phyloP scores from a whole-genome alignment of 2,888 invertebrate species.

The Timema podura region DNA sequence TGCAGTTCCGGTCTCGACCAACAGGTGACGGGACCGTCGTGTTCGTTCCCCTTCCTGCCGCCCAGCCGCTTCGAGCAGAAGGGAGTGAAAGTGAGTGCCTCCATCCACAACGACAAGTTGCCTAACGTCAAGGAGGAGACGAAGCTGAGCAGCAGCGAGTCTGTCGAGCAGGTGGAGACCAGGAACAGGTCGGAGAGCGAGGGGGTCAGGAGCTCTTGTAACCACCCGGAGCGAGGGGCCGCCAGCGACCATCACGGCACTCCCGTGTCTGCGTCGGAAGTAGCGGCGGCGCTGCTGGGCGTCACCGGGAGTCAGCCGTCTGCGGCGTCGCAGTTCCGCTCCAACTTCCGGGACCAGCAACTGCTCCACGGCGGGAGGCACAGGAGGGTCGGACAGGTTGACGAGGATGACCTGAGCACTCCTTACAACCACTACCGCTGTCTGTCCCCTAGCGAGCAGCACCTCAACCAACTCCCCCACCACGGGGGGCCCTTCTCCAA shows the following conservation, averaged over 20 bases:
- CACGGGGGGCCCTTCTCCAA: constrained; percentile 5
- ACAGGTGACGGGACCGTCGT: no score
- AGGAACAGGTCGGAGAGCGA: constrained; percentile 2
- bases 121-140: constrained; percentile 26
- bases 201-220: neutral
- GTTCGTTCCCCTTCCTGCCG: constrained; percentile 29
- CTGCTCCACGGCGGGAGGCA: neutral
- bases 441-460: constrained; percentile 57
- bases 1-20: neutral
- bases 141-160: constrained; percentile 17
- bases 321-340: constrained; percentile 11
- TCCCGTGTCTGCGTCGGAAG: constrained; percentile 51
- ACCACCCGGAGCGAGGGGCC: neutral
- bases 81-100: constrained; percentile 38
- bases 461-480: constrained; percentile 24
- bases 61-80: constrained; percentile 25
- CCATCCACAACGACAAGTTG: constrained; percentile 41
- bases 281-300: constrained; percentile 51
- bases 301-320: constrained; percentile 47
- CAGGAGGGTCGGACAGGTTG: neutral
- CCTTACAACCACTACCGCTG: constrained; percentile 74
- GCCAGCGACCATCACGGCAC: constrained; percentile 46
- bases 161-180: neutral
- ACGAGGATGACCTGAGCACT: constrained; percentile 59
- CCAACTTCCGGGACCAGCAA: neutral